Percentiles rank a stretch among this genome's conserved stretches.
Evolutionary conservation across 2,888 invertebrate genomes (phyloP).

Genomic region (Drosophila phalerata): DNA sequence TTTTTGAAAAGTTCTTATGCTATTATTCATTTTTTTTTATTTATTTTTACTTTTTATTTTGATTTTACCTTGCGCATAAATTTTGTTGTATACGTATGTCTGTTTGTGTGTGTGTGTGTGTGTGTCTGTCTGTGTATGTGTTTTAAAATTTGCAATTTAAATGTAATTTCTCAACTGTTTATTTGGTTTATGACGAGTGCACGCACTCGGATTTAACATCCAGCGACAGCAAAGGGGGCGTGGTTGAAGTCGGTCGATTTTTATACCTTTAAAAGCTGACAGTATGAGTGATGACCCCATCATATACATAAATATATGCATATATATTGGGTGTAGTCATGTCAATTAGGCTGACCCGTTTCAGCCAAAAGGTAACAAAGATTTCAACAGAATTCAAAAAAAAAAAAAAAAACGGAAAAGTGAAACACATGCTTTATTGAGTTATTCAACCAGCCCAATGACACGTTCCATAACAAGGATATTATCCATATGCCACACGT

Average conservation of each 20-base stretch:
- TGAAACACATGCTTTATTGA: constrained; percentile 17
- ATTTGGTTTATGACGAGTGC: constrained; percentile 74
- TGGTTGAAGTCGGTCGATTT: background rate
- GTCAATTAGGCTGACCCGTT: constrained; percentile 22
- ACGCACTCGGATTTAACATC: constrained; percentile 55
- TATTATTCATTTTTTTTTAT: constrained; percentile 16
- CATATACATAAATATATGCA: background rate
- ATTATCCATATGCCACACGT: constrained; percentile 20
- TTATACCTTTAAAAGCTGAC: constrained; percentile 24
- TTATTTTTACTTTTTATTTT: constrained; percentile 27
- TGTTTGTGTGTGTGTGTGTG: constrained; percentile 21
- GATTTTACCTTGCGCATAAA: constrained; percentile 54
- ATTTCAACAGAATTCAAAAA: constrained; percentile 11
- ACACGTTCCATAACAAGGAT: constrained; percentile 37
- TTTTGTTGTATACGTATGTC: constrained; percentile 19
- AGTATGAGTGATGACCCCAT: constrained; percentile 41
- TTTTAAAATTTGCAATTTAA: constrained; percentile 74
- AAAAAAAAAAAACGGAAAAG: too few species aligned
- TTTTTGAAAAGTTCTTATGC: constrained; percentile 36
- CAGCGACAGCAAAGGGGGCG: constrained; percentile 37
- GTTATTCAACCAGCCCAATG: constrained; percentile 14
- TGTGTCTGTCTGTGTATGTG: constrained; percentile 25
- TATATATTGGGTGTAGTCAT: constrained; percentile 6
- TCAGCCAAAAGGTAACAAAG: constrained; percentile 16
- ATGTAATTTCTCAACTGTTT: constrained; percentile 76